phyloP scores from a whole-genome alignment of 2,888 invertebrate species.

The Empis stercorea region DNA sequence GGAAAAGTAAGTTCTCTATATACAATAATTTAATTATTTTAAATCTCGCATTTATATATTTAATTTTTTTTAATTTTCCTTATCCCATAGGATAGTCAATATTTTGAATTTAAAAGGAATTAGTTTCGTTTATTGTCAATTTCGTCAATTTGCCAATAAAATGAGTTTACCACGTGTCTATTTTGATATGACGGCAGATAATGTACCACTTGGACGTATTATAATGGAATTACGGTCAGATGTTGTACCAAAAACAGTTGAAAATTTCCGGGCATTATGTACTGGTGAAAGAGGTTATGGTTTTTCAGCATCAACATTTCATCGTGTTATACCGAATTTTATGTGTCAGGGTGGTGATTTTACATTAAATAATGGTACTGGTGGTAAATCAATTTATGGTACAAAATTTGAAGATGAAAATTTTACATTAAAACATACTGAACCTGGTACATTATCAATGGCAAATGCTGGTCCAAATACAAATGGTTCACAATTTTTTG shows the following conservation, averaged over 20 bases:
- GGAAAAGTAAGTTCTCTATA: too few relatives aligned
- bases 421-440: conserved; percentile 83
- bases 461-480: conserved; percentile 89
- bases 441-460: conserved; percentile 83
- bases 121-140: too few relatives aligned
- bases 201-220: neutral
- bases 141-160: neutral
- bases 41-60: too few relatives aligned
- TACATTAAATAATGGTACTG: conserved; percentile 84
- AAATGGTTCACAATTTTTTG: conserved; percentile 91
- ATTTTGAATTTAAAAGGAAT: too few relatives aligned
- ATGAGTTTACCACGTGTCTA: neutral
- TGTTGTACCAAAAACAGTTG: conserved; percentile 81
- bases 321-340: conserved; percentile 88
- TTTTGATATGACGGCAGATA: neutral
- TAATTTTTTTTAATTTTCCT: too few relatives aligned
- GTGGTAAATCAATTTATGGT: conserved; percentile 92
- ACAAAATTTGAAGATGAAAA: conserved; percentile 90
- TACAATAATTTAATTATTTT: too few relatives aligned
- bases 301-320: conserved; percentile 81
- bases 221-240: conserved; percentile 47
- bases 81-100: too few relatives aligned
- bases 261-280: conserved; percentile 89
- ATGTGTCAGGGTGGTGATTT: conserved; percentile 94
- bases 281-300: conserved; percentile 88